A percentile compares a stretch with the other conserved stretches of the same genome.
Evolutionary conservation across 2,113 vertebrate genomes (phyloP).

Genomic region (Hemiscyllium ocellatum): DNA sequence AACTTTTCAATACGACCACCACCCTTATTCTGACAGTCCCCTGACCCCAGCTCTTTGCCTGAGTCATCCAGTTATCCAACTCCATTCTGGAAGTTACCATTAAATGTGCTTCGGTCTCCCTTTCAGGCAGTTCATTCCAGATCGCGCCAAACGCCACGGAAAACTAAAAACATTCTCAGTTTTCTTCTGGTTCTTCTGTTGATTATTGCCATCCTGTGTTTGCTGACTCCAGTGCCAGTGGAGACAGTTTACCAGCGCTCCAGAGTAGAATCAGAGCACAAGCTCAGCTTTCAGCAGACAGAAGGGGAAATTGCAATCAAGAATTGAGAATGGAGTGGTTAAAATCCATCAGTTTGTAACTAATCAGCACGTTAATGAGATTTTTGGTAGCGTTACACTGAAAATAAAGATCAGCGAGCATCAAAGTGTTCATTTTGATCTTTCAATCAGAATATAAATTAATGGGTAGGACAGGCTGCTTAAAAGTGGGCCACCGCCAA

Average conservation of each 20-base stretch:
- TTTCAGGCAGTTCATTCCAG: not conserved
- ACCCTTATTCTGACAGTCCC: too few relatives aligned
- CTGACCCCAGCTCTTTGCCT: too few relatives aligned
- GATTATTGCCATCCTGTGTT: not conserved
- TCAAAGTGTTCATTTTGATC: not conserved
- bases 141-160: not conserved
- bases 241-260: not conserved
- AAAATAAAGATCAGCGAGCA: not conserved
- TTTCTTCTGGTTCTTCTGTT: not conserved
- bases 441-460: not conserved
- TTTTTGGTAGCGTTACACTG: not conserved
- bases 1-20: too few relatives aligned
- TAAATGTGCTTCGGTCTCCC: not conserved
- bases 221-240: not conserved
- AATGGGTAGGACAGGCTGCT: not conserved
- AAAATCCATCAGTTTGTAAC: not conserved
- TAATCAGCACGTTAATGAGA: not conserved
- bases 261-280: not conserved
- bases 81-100: not conserved
- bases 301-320: not conserved
- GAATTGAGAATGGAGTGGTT: not conserved
- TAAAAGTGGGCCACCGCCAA: not conserved
- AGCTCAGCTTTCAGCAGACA: not conserved
- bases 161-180: not conserved
- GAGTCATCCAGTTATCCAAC: not conserved